phyloP scores from a whole-genome alignment of 1,140 invertebrate genomes.

The Tetramorium simillimum region DNA sequence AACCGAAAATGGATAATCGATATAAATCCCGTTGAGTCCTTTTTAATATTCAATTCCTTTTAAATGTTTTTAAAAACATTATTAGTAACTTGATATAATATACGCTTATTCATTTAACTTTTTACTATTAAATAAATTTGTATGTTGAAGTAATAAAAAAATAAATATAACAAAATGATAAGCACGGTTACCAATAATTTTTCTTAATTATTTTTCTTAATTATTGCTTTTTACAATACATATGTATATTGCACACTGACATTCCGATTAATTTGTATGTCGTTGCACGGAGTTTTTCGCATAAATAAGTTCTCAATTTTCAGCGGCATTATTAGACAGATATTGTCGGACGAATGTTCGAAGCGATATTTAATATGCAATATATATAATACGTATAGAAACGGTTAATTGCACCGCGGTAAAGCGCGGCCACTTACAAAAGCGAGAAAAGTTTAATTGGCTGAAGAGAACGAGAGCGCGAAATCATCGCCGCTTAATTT shows the following conservation, averaged over 20 bases:
- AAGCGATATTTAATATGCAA: slow-evolving; percentile 28
- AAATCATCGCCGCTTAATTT: slow-evolving; percentile 29
- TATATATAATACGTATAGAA: neutral
- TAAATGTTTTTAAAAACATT: neutral
- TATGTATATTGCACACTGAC: neutral
- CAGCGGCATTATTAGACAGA: neutral
- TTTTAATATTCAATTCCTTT: neutral
- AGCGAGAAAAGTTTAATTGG: slow-evolving; percentile 35
- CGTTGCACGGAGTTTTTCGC: neutral
- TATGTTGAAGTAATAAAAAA: neutral
- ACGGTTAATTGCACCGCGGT: slow-evolving; percentile 23
- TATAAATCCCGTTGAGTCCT: neutral
- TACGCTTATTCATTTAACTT: neutral
- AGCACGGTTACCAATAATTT: neutral
- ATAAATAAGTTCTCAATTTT: slow-evolving; percentile 34
- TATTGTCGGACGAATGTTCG: neutral
- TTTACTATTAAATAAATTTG: neutral
- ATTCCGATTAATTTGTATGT: neutral
- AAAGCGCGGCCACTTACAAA: slow-evolving; percentile 32
- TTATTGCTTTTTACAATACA: slow-evolving; percentile 10
- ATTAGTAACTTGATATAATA: neutral
- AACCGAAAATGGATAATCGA: neutral
- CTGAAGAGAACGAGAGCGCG: slow-evolving; percentile 15
- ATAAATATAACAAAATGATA: neutral
- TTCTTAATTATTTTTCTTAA: neutral